Evolutionary conservation across 2,888 invertebrate species (phyloP).

Genomic region (Strigamia crassipes): DNA sequence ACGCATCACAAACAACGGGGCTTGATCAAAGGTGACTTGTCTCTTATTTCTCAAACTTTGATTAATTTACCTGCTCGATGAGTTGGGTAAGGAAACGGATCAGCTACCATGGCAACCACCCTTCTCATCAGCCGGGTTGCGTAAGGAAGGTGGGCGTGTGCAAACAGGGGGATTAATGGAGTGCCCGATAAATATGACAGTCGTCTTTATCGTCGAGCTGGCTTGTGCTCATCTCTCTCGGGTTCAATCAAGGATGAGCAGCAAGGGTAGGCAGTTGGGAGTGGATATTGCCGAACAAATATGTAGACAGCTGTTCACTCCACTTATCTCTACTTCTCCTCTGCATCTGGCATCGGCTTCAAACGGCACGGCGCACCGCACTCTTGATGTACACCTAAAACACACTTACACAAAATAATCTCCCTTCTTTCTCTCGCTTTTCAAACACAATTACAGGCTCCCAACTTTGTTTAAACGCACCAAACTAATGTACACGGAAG

Average conservation of each 20-base stretch:
- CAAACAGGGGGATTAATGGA: constrained; percentile 37
- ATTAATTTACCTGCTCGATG: constrained; percentile 40
- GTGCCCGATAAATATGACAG: constrained; percentile 42
- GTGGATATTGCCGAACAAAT: constrained; percentile 42
- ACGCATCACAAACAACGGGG: constrained; percentile 23
- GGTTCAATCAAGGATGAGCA: constrained; percentile 42
- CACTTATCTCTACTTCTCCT: constrained; percentile 18
- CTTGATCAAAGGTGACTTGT: constrained; percentile 40
- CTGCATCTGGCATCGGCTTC: constrained; percentile 40
- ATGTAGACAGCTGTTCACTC: constrained; percentile 42
- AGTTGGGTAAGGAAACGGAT: constrained; percentile 29
- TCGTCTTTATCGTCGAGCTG: constrained; percentile 39
- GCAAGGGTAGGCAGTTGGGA: constrained; percentile 24
- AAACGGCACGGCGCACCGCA: constrained; percentile 2
- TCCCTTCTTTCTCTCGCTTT: background rate
- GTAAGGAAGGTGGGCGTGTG: constrained; percentile 32
- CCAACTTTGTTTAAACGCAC: background rate
- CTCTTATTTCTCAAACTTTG: constrained; percentile 40
- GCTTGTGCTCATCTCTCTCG: constrained; percentile 40
- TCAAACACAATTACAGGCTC: constrained; percentile 24
- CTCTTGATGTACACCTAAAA: constrained; percentile 1
- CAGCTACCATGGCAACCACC: constrained; percentile 12
- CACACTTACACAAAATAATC: constrained; percentile 18
- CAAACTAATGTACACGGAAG: background rate
- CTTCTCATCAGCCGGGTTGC: background rate